Conservation (phyloP, 2,888 invertebrate species). For the Calameuta idolon region DNA sequence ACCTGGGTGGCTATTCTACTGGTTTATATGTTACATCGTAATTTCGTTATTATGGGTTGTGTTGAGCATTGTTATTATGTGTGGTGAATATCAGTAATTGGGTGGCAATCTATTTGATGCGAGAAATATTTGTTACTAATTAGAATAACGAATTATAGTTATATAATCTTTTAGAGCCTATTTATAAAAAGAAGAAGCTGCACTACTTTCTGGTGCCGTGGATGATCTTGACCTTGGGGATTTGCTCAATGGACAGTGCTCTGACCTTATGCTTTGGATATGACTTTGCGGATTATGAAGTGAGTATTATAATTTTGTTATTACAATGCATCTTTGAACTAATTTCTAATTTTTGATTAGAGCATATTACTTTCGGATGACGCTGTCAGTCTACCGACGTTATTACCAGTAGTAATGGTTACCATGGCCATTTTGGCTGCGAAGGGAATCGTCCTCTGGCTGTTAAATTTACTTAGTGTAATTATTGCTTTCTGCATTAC, state of each 20-base stretch:
- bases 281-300: constrained; percentile 13
- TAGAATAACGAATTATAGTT: not conserved
- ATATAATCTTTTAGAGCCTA: not conserved
- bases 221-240: constrained; percentile 12
- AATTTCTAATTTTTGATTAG: not conserved
- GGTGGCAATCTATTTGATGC: not conserved
- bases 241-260: constrained; percentile 15
- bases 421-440: constrained; percentile 9
- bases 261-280: constrained; percentile 14
- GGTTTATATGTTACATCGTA: constrained; percentile 13
- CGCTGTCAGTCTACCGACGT: not conserved
- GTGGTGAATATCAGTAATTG: not conserved
- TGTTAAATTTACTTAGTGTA: constrained; percentile 13
- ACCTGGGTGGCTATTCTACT: constrained; percentile 17
- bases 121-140: not conserved
- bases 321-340: not conserved
- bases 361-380: not conserved
- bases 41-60: constrained; percentile 15
- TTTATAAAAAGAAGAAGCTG: constrained; percentile 10
- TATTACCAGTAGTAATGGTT: constrained; percentile 12
- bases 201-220: constrained; percentile 17
- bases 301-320: constrained; percentile 8
- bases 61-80: constrained; percentile 19
- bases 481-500: constrained; percentile 8
- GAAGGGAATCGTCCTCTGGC: constrained; percentile 15